Percentiles rank a stretch among this genome's conserved stretches.
These are phyloP conservation scores for Onychomys torridus DNA, from an alignment of 2,797 vertebrate genomes.

Conservation along the genomic window DNA sequence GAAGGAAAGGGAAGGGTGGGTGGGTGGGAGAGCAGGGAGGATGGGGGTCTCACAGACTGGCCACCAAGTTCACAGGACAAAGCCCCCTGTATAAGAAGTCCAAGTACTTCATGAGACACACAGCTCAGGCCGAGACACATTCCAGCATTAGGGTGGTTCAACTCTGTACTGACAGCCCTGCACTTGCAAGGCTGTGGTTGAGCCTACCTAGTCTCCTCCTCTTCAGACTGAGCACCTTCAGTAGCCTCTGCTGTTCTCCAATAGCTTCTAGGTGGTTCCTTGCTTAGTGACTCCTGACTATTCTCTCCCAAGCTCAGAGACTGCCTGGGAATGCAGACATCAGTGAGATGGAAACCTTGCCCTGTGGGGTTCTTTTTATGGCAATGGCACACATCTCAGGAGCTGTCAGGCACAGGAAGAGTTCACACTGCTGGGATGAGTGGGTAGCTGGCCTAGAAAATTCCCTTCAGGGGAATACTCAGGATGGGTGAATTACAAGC, in stretches of 20 bases:
- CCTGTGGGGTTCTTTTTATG: neutral
- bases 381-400: neutral
- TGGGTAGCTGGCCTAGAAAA: neutral
- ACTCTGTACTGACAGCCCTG: neutral
- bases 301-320: neutral
- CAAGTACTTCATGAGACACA: too few species aligned
- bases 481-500: neutral
- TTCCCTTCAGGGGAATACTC: neutral
- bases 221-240: neutral
- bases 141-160: neutral
- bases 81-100: neutral
- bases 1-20: neutral
- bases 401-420: neutral
- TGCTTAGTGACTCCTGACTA: neutral
- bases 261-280: neutral
- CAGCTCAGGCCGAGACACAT: neutral
- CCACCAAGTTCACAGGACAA: neutral
- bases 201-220: neutral
- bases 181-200: neutral
- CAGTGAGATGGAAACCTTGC: neutral
- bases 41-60: neutral
- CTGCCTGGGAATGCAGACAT: neutral
- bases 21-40: neutral
- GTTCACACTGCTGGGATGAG: neutral
- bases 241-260: neutral